Evolutionary conservation across 2,888 invertebrate genomes (phyloP).

Genomic region (Agriopis marginaria): DNA sequence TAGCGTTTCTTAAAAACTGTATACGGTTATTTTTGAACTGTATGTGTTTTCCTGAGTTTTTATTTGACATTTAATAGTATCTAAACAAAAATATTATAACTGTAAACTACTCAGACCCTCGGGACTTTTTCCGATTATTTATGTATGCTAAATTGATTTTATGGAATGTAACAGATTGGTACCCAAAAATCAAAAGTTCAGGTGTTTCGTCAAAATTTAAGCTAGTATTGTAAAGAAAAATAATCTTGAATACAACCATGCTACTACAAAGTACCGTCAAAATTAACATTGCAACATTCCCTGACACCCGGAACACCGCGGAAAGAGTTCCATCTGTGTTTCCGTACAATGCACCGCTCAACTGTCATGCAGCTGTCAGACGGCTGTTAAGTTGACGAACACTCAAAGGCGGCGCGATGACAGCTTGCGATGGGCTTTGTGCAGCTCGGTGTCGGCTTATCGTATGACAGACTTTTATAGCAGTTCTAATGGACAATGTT

Average conservation of each 20-base stretch:
- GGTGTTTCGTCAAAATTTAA: too few relatives aligned
- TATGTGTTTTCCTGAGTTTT: background rate
- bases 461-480: conserved; percentile 7
- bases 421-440: conserved; percentile 16
- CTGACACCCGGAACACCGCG: background rate
- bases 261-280: background rate
- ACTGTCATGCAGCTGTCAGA: conserved; percentile 12
- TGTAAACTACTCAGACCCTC: too few relatives aligned
- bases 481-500: background rate
- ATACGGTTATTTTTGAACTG: background rate
- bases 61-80: too few relatives aligned
- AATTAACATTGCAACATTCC: background rate
- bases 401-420: conserved; percentile 26
- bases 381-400: conserved; percentile 18
- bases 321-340: background rate
- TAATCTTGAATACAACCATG: background rate
- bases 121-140: too few relatives aligned
- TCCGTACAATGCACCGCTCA: conserved; percentile 10
- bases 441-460: conserved; percentile 1
- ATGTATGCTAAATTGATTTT: too few relatives aligned
- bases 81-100: too few relatives aligned
- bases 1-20: background rate
- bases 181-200: too few relatives aligned
- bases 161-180: too few relatives aligned
- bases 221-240: background rate